phyloP scores from a whole-genome alignment of 1,140 invertebrate genomes.

The Sinella curviseta region DNA sequence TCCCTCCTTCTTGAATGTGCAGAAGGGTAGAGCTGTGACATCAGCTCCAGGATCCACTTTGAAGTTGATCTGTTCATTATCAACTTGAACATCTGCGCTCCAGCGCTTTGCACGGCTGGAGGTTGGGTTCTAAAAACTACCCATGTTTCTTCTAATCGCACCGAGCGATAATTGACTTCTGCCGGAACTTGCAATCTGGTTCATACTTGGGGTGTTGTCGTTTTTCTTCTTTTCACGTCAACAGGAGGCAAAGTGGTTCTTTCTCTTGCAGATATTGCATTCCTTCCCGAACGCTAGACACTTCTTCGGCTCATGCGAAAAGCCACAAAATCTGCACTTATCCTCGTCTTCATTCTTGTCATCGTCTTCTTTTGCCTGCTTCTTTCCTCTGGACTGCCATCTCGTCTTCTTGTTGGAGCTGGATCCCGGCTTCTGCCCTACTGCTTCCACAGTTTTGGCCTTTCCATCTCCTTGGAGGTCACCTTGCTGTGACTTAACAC shows the following conservation, averaged over 20 bases:
- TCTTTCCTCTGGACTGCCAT: too few relatives aligned
- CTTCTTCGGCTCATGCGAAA: neutral
- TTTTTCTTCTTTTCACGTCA: neutral
- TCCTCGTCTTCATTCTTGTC: too few relatives aligned
- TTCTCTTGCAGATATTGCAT: neutral
- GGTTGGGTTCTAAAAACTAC: neutral
- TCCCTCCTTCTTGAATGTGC: neutral
- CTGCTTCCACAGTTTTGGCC: too few relatives aligned
- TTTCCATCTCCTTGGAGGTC: neutral
- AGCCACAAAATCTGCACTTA: neutral
- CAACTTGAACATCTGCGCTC: neutral
- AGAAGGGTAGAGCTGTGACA: constrained; percentile 20
- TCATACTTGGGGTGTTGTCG: neutral
- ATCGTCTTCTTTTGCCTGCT: too few relatives aligned
- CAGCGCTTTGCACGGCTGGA: neutral
- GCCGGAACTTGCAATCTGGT: too few relatives aligned
- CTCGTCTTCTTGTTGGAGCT: too few relatives aligned
- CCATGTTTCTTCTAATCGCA: neutral
- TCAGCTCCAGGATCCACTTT: constrained; percentile 36
- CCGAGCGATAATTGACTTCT: neutral
- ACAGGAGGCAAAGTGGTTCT: constrained; percentile 34
- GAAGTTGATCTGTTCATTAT: constrained; percentile 9
- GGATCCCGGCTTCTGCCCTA: too few relatives aligned
- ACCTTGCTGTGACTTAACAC: constrained; percentile 37
- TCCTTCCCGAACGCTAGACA: neutral